These are phyloP conservation scores for Eunapius fragilis DNA, from an alignment of 37 sponge, comb jelly and placozoan genomes.

Conservation along the genomic window DNA sequence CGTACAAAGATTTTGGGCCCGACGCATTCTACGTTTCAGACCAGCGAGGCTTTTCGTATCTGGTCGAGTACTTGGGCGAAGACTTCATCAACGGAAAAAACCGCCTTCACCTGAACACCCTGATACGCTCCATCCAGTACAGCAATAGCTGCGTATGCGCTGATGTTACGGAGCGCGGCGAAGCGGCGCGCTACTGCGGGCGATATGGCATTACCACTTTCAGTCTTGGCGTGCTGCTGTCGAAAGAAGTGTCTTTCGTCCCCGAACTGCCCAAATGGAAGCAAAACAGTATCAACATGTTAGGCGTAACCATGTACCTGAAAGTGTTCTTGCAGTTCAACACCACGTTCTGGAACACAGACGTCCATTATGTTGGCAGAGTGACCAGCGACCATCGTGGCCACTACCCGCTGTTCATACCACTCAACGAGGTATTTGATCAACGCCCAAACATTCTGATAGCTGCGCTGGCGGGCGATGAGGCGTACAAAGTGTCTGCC, in stretches of 20 bases:
- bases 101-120: conserved; percentile 20
- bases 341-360: conserved; percentile 46
- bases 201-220: conserved; percentile 46
- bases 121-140: conserved; percentile 39
- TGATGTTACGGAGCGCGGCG: not conserved
- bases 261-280: conserved; percentile 51
- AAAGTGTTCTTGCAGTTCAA: conserved; percentile 24
- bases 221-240: conserved; percentile 57
- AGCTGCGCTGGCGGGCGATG: conserved; percentile 32
- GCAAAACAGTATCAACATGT: conserved; percentile 16
- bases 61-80: conserved; percentile 43
- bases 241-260: conserved; percentile 13
- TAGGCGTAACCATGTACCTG: conserved; percentile 18
- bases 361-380: conserved; percentile 6
- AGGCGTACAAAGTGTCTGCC: conserved; percentile 16
- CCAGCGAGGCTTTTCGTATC: conserved; percentile 23
- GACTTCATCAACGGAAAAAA: conserved; percentile 8
- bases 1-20: conserved; percentile 23
- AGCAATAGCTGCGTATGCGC: conserved; percentile 64
- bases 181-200: conserved; percentile 30
- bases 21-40: conserved; percentile 48
- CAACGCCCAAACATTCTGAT: conserved; percentile 30
- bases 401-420: conserved; percentile 24
- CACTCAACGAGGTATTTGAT: conserved; percentile 4
- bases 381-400: conserved; percentile 30